Evolutionary conservation across 2,797 vertebrate genomes (phyloP), one percentile per base, ranked within the genome.

Genomic region (Schizopygopsis malacanthus): DNA sequence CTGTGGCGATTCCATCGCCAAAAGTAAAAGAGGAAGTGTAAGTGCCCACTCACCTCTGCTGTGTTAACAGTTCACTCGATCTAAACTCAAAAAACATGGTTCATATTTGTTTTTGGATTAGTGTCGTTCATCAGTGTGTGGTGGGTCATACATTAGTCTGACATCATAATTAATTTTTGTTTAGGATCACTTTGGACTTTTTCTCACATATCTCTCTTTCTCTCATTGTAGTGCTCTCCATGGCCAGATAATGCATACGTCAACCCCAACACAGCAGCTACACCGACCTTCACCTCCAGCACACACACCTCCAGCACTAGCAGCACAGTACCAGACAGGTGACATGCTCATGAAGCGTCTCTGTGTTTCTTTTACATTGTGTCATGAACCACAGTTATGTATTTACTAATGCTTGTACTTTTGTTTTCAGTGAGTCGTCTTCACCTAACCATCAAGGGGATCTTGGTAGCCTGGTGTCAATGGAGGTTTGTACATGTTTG

Each of bases 1-100:
- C 96, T 99, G 96, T 95, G 97, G 98, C 92, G 98, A 99, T 97
- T 98, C 97, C 95, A 96, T 98, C 95, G 98, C 98, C 97, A 90
- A 90, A 56, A 90, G 89, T 85, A 99, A 99, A 95, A 96, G 98
- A 97, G 98, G 98, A 97, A 99, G 97, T 96, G 98, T 33, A 33
- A 33, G 33, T 28, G 1, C 28, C 28, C 28, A 0, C 28, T 33
- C 0, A 33, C 28, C 28, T 33, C 28, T 33, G 28, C 28, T 33
- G 28, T 33, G 28, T 33, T 33, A 33, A 33, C 28, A 33, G 28
- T 33, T 33, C 28, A 33, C 28, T 33, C 28, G 0, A 2, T 33
- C 28, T 33, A 33, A 33, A 33, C 28, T 33, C 28, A 33, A 33
- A 28, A 33, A 33, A 33, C 28, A 33, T 33, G 28, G 28, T 33